Conservation (phyloP, 1,140 invertebrate genomes). For the Ooceraea biroi region DNA sequence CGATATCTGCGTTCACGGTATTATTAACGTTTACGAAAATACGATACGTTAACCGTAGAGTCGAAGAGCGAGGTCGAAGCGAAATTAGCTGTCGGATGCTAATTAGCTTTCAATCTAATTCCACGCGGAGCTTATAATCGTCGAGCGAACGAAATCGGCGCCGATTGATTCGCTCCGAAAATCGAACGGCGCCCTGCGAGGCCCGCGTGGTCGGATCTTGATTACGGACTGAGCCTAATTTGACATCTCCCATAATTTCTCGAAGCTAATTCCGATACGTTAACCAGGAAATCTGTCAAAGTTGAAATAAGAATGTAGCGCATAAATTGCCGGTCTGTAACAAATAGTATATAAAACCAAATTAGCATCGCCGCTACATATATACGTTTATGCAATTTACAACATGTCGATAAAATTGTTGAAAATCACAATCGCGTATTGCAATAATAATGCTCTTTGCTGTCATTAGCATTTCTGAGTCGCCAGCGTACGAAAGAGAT, state of each 20-base stretch:
- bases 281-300: neutral
- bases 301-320: conserved; percentile 14
- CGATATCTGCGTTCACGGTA: conserved; percentile 72
- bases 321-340: neutral
- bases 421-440: neutral
- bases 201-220: conserved; percentile 31
- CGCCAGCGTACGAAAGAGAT: neutral
- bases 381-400: neutral
- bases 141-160: conserved; percentile 23
- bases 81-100: conserved; percentile 76
- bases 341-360: neutral
- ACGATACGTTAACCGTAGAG: conserved; percentile 47
- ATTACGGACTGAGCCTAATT: conserved; percentile 19
- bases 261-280: neutral
- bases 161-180: conserved; percentile 54
- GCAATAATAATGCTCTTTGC: neutral
- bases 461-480: neutral
- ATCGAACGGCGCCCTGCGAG: conserved; percentile 49
- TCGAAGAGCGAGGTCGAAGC: conserved; percentile 59
- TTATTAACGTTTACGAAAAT: conserved; percentile 77
- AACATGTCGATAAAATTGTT: neutral
- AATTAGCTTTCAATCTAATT: conserved; percentile 77
- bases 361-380: neutral
- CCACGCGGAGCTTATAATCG: conserved; percentile 55
- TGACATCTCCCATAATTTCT: conserved; percentile 30